These are phyloP conservation scores for Steinernema feltiae DNA, from an alignment of 1,140 invertebrate genomes.

Conservation along the genomic window DNA sequence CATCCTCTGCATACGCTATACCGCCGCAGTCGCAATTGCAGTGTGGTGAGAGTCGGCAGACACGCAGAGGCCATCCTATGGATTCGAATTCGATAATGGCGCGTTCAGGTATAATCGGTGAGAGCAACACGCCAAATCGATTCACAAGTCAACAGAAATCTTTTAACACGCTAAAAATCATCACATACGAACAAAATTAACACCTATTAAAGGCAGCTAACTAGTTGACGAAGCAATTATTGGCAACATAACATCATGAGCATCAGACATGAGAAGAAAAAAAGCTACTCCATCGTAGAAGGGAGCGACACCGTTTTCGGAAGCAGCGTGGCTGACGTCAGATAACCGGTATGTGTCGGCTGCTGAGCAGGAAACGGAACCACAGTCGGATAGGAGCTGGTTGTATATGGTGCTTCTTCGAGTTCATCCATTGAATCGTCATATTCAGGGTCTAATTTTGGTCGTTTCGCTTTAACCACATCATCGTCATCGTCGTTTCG, in stretches of 20 bases:
- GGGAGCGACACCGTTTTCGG: conserved; percentile 18
- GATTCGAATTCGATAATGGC: too few species aligned
- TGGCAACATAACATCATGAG: background rate
- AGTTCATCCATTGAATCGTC: background rate
- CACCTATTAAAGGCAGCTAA: background rate
- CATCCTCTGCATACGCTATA: too few species aligned
- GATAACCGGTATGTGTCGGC: conserved; percentile 54
- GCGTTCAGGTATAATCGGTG: too few species aligned
- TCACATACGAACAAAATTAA: background rate
- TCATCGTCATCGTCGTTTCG: conserved; percentile 1
- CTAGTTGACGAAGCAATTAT: background rate
- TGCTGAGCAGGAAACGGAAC: conserved; percentile 42
- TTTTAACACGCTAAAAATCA: background rate
- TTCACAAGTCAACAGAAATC: background rate
- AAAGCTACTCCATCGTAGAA: background rate
- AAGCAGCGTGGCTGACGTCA: conserved; percentile 51
- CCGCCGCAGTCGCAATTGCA: too few species aligned
- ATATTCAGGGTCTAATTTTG: conserved; percentile 19
- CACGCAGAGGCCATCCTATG: too few species aligned
- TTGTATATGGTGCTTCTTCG: background rate
- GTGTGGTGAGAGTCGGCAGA: too few species aligned
- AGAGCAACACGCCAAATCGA: background rate
- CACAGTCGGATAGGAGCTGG: conserved; percentile 1
- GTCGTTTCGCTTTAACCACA: background rate
- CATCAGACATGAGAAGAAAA: background rate